Base-by-base conservation (phyloP, 2,797 vertebrate genomes). In the Catostomus latipinnis region DNA sequence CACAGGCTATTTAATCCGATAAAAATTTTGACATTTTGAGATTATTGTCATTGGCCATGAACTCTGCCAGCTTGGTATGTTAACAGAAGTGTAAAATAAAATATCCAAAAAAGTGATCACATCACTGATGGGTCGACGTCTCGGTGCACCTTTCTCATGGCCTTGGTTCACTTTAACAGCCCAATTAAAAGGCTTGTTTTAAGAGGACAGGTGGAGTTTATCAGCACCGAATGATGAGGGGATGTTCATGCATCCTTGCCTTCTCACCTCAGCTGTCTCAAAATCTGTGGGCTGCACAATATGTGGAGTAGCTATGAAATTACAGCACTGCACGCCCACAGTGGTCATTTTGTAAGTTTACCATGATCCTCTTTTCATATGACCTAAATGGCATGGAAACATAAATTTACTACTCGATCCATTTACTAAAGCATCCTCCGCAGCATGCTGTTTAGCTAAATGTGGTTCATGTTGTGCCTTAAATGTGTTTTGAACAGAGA, bases 191-290 rank as follows among this genome's bases (percentile, higher is more conserved):
- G 6, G 43, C 49, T 69, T 62, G 76, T 74, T 78, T 78, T 79
- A 72, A 66, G 48, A 66, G 62, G 80, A 82, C 83, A 80, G 76
- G 62, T 82, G 83, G 71, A 78, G 74, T 68, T 45, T 53, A 81
- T 71, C 71, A 78, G 57, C 71, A 16, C 13, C 16, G 22, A 46
- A 54, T 46, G 18, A 9, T 49, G 34, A 14, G 52, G 52, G 52
- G 54, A 1, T 22, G 22, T 22, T 34, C 34, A 34, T 34, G 34
- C 34, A 4, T 34, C 34, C 45, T 14, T 66, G 43, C 4, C 4
- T 66, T 1, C 12, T 48, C 1, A 3, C 34, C 50, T 43, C 54
- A 53, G 10, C 71, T n/a, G 49, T 54, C 49, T 65, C 22, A 14
- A 22, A 34, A 54, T 75, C 50, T 75, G 73, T 75, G 73, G 50